Conservation (phyloP, 2,797 vertebrate species). For the Mycteria americana region DNA sequence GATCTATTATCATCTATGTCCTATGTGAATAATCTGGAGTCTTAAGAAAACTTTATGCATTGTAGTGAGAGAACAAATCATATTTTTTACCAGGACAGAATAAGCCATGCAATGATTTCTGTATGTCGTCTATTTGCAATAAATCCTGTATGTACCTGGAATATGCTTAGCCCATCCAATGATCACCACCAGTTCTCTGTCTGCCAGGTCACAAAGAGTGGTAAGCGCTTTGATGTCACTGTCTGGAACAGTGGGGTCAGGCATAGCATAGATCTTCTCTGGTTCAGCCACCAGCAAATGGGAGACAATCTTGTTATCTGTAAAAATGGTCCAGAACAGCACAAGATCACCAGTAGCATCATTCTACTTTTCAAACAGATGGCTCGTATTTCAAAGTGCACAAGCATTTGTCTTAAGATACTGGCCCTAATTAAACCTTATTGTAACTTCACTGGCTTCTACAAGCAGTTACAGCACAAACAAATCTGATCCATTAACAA, state of each 20-base stretch:
- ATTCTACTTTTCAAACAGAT: constrained; percentile 9
- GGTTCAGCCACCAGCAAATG: constrained; percentile 99
- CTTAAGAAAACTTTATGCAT: not conserved
- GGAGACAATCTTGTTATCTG: constrained; percentile 99
- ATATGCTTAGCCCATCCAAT: constrained; percentile 99
- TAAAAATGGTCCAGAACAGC: constrained; percentile 78
- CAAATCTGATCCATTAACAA: not conserved
- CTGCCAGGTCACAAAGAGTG: constrained; percentile 96
- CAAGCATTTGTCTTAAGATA: not conserved
- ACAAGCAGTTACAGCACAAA: not conserved
- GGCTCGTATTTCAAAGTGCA: not conserved
- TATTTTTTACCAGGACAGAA: not conserved
- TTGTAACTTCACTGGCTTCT: not conserved
- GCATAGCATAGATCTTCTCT: constrained; percentile 99
- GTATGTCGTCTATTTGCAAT: not conserved
- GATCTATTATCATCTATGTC: not conserved
- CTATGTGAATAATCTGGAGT: not conserved
- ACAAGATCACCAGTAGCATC: constrained; percentile 50
- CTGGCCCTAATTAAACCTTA: not conserved
- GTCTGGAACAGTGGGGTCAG: constrained; percentile 96
- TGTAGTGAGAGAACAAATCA: not conserved
- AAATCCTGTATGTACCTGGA: constrained; percentile 83
- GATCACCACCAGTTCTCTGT: constrained; percentile 96
- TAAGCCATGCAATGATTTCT: not conserved
- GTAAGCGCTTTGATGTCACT: constrained; percentile 99